A percentile compares a stretch with the other conserved stretches of the same genome.
Evolutionary conservation across 2,888 invertebrate species (phyloP).

Genomic region (Nemotelus pantherinus): DNA sequence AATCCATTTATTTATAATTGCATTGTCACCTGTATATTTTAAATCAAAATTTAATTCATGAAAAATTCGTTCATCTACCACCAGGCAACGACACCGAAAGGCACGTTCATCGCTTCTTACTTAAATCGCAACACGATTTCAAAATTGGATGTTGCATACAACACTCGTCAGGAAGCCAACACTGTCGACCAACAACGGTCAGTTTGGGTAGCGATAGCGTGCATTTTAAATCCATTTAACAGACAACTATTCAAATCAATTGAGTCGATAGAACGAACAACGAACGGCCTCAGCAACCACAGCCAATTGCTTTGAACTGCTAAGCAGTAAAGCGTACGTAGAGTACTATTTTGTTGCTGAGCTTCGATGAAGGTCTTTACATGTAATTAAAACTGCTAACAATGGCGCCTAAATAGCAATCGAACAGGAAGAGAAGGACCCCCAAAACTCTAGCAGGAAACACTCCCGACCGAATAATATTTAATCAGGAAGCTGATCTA

Average conservation of each 20-base stretch:
- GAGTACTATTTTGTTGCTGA: not conserved
- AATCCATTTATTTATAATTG: too few species aligned
- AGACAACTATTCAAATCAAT: slow-evolving; percentile 11
- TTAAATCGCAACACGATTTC: too few species aligned
- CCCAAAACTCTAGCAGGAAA: not conserved
- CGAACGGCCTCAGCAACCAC: not conserved
- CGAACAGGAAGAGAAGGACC: not conserved
- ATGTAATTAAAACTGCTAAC: not conserved
- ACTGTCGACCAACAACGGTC: too few species aligned
- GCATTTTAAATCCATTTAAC: slow-evolving; percentile 18
- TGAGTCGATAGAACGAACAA: not conserved
- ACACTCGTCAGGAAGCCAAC: too few species aligned
- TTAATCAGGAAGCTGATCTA: slow-evolving; percentile 5
- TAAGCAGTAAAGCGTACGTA: not conserved
- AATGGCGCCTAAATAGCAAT: not conserved
- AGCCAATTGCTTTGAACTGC: slow-evolving; percentile 7
- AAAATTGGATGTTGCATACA: too few species aligned
- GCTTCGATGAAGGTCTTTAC: not conserved
- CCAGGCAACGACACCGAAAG: too few species aligned
- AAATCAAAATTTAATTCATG: too few species aligned
- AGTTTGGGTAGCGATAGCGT: not conserved
- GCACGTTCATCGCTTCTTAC: too few species aligned
- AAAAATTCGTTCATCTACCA: too few species aligned
- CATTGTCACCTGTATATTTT: too few species aligned
- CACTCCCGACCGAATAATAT: not conserved